These are phyloP conservation scores for Rhadina sibilatrix DNA, from an alignment of 2,113 vertebrate genomes.

Conservation along the genomic window DNA sequence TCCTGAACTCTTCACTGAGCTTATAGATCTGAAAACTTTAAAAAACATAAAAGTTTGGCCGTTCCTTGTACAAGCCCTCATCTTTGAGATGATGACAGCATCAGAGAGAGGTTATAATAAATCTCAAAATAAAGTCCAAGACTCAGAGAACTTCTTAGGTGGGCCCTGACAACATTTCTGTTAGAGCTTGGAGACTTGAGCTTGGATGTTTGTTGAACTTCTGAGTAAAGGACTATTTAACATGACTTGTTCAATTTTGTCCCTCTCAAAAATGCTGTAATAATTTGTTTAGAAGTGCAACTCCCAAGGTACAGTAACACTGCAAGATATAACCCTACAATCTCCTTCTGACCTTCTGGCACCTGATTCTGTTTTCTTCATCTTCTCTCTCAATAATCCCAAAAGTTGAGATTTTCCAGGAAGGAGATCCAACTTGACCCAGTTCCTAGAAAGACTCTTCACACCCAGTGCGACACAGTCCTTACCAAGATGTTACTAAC, in stretches of 20 bases:
- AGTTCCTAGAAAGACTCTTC: not conserved
- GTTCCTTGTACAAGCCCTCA: not conserved
- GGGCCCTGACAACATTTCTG: not conserved
- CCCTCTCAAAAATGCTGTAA: not conserved
- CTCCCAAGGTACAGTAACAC: not conserved
- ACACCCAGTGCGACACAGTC: not conserved
- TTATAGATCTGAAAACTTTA: not conserved
- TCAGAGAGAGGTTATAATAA: not conserved
- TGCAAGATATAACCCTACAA: not conserved
- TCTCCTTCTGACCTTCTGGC: not conserved
- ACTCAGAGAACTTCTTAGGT: not conserved
- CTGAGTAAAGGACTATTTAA: not conserved
- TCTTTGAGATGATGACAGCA: not conserved
- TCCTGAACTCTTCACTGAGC: not conserved
- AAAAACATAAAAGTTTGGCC: not conserved
- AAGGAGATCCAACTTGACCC: not conserved
- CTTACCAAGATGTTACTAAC: not conserved
- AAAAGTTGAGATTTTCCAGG: not conserved
- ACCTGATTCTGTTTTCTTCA: not conserved
- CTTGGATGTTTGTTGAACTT: not conserved
- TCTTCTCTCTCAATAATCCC: not conserved
- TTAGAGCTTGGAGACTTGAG: not conserved
- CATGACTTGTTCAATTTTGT: not conserved
- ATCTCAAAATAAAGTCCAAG: not conserved
- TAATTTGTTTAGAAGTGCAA: not conserved